Evolutionary conservation across 2,113 vertebrate species (phyloP).

Genomic region (Guaruba guarouba): DNA sequence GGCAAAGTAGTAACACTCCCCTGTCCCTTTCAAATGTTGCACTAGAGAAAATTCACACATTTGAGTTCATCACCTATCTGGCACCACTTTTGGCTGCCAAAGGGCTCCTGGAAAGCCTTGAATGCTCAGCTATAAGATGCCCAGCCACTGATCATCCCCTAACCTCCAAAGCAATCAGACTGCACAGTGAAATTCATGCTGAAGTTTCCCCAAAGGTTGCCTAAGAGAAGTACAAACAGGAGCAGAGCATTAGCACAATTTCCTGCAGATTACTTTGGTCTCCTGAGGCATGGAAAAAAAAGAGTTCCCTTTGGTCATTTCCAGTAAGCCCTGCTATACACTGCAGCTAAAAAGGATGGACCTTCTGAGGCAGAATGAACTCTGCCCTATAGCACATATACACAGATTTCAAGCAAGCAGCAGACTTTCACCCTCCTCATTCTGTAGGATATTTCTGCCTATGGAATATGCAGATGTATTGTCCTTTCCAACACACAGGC

Average conservation of each 20-base stretch:
- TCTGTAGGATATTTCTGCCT: neutral
- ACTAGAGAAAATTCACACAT: neutral
- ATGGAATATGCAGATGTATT: neutral
- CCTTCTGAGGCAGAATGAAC: neutral
- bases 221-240: neutral
- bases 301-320: neutral
- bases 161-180: neutral
- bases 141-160: neutral
- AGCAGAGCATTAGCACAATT: neutral
- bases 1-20: neutral
- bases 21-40: neutral
- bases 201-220: neutral
- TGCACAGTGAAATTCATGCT: accelerated
- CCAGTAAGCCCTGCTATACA: neutral
- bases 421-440: neutral
- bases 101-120: neutral
- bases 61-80: neutral
- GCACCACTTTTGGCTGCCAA: neutral
- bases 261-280: neutral
- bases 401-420: neutral
- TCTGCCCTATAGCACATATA: neutral
- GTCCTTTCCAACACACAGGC: neutral
- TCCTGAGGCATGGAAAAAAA: neutral
- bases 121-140: neutral
- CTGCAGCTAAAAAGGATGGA: neutral